Conservation (phyloP, 2,113 vertebrate genomes). For the Nettapus auritus region DNA sequence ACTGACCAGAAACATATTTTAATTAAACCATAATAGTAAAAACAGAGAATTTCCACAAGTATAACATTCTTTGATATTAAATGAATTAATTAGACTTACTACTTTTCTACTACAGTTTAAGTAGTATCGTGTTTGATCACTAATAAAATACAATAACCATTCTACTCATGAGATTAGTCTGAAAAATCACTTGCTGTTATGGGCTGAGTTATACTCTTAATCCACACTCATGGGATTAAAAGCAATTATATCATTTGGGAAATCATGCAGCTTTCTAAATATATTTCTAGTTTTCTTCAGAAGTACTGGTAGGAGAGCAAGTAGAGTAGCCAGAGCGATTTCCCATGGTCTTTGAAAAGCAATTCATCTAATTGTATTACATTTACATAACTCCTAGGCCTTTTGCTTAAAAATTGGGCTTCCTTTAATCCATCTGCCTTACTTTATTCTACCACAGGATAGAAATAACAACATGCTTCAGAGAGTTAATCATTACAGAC, state of each 20-base stretch:
- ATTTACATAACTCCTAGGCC: constrained; percentile 55
- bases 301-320: constrained; percentile 62
- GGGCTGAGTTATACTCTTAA: constrained; percentile 7
- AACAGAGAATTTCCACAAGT: neutral
- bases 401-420: constrained; percentile 22
- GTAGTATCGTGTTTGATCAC: constrained; percentile 1
- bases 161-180: constrained; percentile 35
- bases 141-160: constrained; percentile 28
- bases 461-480: constrained; percentile 50
- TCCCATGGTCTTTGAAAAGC: constrained; percentile 75
- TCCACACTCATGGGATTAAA: constrained; percentile 34
- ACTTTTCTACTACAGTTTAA: neutral
- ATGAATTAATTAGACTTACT: neutral
- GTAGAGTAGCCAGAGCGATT: constrained; percentile 57
- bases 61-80: neutral
- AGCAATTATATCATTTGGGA: constrained; percentile 49
- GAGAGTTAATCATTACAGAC: constrained; percentile 77
- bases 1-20: neutral
- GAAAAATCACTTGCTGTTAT: constrained; percentile 18
- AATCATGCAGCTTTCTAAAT: constrained; percentile 64
- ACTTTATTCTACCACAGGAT: constrained; percentile 54
- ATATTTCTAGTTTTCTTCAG: constrained; percentile 67
- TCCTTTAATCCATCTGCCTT: constrained; percentile 62
- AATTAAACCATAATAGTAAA: neutral
- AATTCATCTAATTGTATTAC: constrained; percentile 48